Evolutionary conservation across 2,797 vertebrate species (phyloP).

Genomic region (Anguilla anguilla): DNA sequence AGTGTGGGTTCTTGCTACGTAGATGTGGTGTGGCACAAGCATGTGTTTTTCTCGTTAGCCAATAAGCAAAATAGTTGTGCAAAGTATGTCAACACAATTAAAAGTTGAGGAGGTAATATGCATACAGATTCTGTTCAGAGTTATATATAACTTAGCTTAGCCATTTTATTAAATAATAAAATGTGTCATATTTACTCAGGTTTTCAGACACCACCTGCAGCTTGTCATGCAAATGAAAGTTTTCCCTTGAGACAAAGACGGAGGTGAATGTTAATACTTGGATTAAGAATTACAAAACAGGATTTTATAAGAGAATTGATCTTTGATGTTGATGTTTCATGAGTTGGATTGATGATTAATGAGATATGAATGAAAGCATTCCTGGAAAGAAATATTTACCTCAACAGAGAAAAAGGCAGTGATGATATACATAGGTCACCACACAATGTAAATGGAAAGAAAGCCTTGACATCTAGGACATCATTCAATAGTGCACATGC

Average conservation of each 20-base stretch:
- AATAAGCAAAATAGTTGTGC: conserved; percentile 71
- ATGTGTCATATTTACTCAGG: background rate
- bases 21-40: conserved; percentile 67
- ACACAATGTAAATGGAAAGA: background rate
- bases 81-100: conserved; percentile 77
- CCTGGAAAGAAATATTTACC: conserved; percentile 46
- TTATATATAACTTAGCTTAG: conserved; percentile 67
- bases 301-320: background rate
- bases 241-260: background rate
- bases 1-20: conserved; percentile 26
- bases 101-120: conserved; percentile 68
- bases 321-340: background rate
- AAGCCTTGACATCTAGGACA: background rate
- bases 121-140: conserved; percentile 72
- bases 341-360: conserved; percentile 51
- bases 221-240: background rate
- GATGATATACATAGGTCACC: background rate
- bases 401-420: background rate
- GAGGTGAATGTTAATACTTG: background rate
- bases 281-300: background rate
- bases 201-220: background rate
- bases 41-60: conserved; percentile 65
- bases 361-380: conserved; percentile 57
- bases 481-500: background rate
- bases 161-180: conserved; percentile 68